These are phyloP conservation scores for Monopterus albus DNA, from an alignment of 2,113 vertebrate genomes.

Conservation along the genomic window DNA sequence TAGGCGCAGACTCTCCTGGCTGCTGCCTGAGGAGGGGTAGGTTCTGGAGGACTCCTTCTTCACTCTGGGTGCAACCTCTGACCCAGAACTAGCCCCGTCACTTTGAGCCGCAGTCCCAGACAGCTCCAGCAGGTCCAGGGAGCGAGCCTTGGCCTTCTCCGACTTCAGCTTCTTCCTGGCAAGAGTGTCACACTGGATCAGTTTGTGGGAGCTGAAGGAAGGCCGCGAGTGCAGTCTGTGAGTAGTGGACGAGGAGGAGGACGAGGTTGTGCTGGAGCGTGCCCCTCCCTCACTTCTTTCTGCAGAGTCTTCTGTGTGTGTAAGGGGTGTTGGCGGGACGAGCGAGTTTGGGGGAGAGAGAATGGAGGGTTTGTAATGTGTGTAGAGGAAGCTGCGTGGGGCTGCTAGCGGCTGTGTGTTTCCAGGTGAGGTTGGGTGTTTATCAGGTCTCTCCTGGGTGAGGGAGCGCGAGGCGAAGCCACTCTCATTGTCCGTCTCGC, in stretches of 20 bases:
- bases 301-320: slow-evolving; percentile 42
- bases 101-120: neutral
- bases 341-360: slow-evolving; percentile 35
- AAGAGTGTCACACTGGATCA: slow-evolving; percentile 93
- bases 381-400: slow-evolving; percentile 80
- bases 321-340: slow-evolving; percentile 30
- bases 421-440: slow-evolving; percentile 20
- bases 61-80: slow-evolving; percentile 1
- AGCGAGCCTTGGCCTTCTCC: slow-evolving; percentile 79
- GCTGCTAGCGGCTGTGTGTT: neutral
- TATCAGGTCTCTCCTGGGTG: slow-evolving; percentile 82
- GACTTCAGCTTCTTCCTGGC: slow-evolving; percentile 87
- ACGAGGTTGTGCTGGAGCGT: slow-evolving; percentile 79
- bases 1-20: slow-evolving; percentile 71
- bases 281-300: slow-evolving; percentile 71
- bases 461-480: slow-evolving; percentile 84
- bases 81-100: slow-evolving; percentile 9
- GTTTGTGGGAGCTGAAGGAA: slow-evolving; percentile 92
- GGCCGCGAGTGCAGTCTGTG: slow-evolving; percentile 75
- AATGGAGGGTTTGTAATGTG: slow-evolving; percentile 62
- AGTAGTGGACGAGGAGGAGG: slow-evolving; percentile 79
- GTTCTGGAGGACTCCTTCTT: slow-evolving; percentile 67
- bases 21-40: slow-evolving; percentile 77
- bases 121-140: slow-evolving; percentile 71
- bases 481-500: slow-evolving; percentile 93